These are phyloP conservation scores for Elaphurus davidianus DNA, from an alignment of 2,113 vertebrate genomes.

Conservation along the genomic window DNA sequence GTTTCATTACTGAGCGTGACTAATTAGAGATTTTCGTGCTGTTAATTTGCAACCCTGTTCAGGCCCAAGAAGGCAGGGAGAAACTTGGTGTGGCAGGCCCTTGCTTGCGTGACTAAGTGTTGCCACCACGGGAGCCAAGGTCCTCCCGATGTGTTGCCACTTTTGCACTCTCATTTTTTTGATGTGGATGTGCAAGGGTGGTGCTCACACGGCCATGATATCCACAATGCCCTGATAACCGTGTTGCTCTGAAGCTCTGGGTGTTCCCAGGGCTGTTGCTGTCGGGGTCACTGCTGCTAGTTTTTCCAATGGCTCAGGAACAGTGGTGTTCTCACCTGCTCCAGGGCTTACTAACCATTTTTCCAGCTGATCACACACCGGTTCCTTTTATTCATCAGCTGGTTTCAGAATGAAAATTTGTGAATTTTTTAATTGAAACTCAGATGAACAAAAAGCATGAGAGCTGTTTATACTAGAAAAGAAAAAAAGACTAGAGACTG, in stretches of 20 bases:
- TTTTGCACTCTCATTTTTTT: neutral
- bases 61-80: neutral
- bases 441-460: neutral
- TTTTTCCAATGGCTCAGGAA: neutral
- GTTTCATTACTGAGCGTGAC: neutral
- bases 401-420: conserved; percentile 17
- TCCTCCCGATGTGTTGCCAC: no score
- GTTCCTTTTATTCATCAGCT: neutral
- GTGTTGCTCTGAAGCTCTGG: neutral
- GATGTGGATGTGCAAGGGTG: neutral
- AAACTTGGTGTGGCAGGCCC: neutral
- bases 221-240: neutral
- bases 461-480: neutral
- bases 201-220: neutral
- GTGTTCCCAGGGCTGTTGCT: neutral
- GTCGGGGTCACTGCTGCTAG: neutral
- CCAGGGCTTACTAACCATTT: neutral
- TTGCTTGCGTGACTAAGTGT: neutral
- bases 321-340: neutral
- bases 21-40: neutral
- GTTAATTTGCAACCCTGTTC: neutral
- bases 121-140: neutral
- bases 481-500: neutral
- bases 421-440: neutral
- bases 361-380: neutral